Evolutionary conservation across 2,113 vertebrate genomes (phyloP).

Genomic region (Ameiurus melas): DNA sequence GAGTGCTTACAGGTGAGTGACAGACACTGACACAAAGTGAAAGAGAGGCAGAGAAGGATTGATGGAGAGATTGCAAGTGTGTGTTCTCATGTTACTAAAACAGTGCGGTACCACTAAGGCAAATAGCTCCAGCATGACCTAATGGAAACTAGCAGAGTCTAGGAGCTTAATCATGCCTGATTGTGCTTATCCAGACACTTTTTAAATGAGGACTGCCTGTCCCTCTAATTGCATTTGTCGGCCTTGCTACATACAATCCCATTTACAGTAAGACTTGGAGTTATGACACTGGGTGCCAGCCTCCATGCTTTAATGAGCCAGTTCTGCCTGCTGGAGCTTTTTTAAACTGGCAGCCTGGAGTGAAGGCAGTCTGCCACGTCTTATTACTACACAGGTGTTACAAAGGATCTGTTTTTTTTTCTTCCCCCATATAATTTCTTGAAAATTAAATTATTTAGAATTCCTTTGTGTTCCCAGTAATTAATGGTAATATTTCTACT

Average conservation of each 20-base stretch:
- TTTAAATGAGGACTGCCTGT: constrained; percentile 18
- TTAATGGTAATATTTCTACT: background rate
- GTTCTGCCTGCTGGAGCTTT: constrained; percentile 6
- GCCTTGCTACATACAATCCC: constrained; percentile 25
- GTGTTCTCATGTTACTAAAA: constrained; percentile 35
- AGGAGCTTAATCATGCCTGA: constrained; percentile 24
- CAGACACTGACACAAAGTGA: background rate
- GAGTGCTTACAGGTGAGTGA: background rate
- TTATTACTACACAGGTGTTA: constrained; percentile 14
- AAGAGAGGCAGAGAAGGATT: background rate
- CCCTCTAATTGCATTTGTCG: background rate
- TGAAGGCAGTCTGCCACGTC: background rate
- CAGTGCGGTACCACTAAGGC: constrained; percentile 25
- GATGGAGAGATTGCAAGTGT: constrained; percentile 13
- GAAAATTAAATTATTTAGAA: background rate
- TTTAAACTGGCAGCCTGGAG: constrained; percentile 23
- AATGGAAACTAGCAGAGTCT: constrained; percentile 19
- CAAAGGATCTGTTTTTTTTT: background rate
- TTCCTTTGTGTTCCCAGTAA: background rate
- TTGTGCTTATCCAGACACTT: constrained; percentile 30
- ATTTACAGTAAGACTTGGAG: constrained; percentile 17
- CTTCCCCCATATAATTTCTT: background rate
- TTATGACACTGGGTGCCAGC: constrained; percentile 21
- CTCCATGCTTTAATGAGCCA: constrained; percentile 17
- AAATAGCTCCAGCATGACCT: constrained; percentile 32